These are phyloP conservation scores for Schizopygopsis pylzovi DNA, from an alignment of 2,797 vertebrate genomes.

Conservation along the genomic window DNA sequence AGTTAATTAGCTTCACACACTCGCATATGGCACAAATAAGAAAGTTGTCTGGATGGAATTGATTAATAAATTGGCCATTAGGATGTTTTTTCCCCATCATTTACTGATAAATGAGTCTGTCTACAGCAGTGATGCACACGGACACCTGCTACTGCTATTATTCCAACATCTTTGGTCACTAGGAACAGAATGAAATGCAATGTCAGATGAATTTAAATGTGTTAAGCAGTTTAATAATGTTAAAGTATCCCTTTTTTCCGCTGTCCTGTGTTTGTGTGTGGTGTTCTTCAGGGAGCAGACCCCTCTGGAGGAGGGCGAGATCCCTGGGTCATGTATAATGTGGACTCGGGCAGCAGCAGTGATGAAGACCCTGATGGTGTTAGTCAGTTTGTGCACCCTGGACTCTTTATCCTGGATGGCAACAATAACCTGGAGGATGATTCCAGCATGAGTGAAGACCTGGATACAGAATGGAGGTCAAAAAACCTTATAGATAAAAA, in stretches of 20 bases:
- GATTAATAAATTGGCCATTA: background rate
- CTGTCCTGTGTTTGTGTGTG: background rate
- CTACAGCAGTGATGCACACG: background rate
- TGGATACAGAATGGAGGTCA: conserved; percentile 84
- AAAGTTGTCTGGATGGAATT: background rate
- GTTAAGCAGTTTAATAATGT: background rate
- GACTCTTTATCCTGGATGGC: conserved; percentile 78
- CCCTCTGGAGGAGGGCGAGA: conserved; percentile 80
- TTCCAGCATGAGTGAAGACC: conserved; percentile 82
- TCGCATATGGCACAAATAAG: background rate
- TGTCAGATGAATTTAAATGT: background rate
- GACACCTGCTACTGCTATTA: background rate
- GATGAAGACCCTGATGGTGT: conserved; percentile 75
- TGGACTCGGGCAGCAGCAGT: conserved; percentile 79
- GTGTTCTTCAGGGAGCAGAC: conserved; percentile 70
- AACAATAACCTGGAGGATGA: conserved; percentile 85
- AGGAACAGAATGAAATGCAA: background rate
- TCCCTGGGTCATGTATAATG: conserved; percentile 75
- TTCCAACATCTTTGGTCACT: background rate
- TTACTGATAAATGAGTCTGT: background rate
- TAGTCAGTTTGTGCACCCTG: conserved; percentile 74
- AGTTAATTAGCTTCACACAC: background rate
- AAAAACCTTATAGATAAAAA: conserved; percentile 7
- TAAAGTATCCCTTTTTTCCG: background rate
- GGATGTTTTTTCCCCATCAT: background rate